Percentiles rank a stretch among this genome's conserved stretches.
Evolutionary conservation across 37 sponge, comb jelly and placozoan species (phyloP).

Genomic region (Geodia barretti): DNA sequence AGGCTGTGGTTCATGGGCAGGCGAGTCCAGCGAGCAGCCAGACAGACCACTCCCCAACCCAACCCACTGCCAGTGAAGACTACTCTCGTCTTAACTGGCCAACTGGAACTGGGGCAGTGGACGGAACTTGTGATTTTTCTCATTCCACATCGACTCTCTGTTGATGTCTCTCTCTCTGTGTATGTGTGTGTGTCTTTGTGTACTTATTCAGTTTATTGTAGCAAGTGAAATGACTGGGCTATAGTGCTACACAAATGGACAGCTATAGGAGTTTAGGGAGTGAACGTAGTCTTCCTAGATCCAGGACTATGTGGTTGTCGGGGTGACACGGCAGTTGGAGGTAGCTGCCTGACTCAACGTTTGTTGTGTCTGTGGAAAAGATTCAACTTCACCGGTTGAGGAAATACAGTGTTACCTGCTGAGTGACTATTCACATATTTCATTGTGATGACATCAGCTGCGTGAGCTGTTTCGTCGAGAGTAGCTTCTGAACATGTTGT

Average conservation of each 20-base stretch:
- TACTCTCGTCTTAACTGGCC: background rate
- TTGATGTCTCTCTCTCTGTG: no score
- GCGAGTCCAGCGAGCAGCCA: no score
- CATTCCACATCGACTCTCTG: background rate
- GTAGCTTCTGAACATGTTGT: background rate
- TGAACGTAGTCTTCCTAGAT: background rate
- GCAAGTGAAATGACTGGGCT: no score
- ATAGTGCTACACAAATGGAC: no score
- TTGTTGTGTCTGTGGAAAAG: background rate
- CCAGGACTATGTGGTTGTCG: no score
- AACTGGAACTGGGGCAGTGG: no score
- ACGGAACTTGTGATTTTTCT: background rate
- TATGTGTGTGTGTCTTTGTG: no score
- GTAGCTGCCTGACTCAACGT: background rate
- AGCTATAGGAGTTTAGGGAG: background rate
- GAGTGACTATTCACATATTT: conserved; percentile 31
- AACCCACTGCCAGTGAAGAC: background rate
- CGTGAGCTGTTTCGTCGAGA: conserved; percentile 25
- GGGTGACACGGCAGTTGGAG: no score
- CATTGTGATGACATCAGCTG: conserved; percentile 48
- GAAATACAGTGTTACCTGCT: background rate
- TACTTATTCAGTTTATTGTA: no score
- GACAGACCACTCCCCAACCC: background rate
- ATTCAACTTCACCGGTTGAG: background rate
- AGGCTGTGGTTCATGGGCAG: no score